These are phyloP conservation scores for Sanderia malayensis DNA, from an alignment of 30 jellyfish, hydroid and myxozoan species.

Conservation along the genomic window DNA sequence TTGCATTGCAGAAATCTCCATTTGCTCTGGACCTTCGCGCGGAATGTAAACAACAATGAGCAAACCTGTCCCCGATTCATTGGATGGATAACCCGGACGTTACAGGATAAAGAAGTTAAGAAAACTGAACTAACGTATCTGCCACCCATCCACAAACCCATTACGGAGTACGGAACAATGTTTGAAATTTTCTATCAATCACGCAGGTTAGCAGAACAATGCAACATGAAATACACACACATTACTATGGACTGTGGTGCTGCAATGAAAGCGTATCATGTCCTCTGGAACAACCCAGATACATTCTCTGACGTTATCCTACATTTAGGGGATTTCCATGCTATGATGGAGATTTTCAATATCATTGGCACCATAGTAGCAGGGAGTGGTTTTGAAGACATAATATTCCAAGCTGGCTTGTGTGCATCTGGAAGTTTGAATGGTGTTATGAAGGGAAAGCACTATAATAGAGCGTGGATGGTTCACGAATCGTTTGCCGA, in stretches of 20 bases:
- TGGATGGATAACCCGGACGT: conserved; percentile 31
- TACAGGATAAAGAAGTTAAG: background rate
- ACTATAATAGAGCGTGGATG: conserved; percentile 41
- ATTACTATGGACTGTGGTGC: conserved; percentile 37
- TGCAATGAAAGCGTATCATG: conserved; percentile 38
- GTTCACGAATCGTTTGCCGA: conserved; percentile 27
- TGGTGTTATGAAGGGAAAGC: conserved; percentile 30
- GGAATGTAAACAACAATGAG: conserved; percentile 14
- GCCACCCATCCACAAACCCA: conserved; percentile 25
- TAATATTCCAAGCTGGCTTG: conserved; percentile 13
- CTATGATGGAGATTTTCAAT: conserved; percentile 17
- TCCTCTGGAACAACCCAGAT: conserved; percentile 32
- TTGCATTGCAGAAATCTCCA: conserved; percentile 6
- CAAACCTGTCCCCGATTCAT: conserved; percentile 37
- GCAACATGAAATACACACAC: conserved; percentile 18
- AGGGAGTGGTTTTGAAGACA: conserved; percentile 29
- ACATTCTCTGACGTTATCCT: background rate
- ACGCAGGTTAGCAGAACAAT: conserved; percentile 33
- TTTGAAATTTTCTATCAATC: conserved; percentile 28
- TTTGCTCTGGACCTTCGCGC: conserved; percentile 17
- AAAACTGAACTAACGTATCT: conserved; percentile 22
- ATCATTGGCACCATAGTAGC: conserved; percentile 7
- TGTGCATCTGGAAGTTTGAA: conserved; percentile 18
- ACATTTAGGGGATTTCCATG: conserved; percentile 12
- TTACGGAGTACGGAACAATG: conserved; percentile 31